Evolutionary conservation across 1,140 invertebrate species (phyloP).

Genomic region (Listronotus oregonensis): DNA sequence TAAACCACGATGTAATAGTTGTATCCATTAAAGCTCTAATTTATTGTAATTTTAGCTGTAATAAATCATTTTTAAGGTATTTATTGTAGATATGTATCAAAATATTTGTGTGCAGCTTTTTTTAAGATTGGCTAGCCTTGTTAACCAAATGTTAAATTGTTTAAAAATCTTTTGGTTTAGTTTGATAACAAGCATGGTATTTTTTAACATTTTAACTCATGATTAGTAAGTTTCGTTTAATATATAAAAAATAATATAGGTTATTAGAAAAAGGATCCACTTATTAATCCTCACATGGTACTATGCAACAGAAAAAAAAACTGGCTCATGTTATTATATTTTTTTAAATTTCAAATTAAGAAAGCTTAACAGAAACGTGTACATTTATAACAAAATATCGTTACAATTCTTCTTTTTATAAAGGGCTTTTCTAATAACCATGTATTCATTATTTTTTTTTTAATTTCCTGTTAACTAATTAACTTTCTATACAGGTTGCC

Average conservation of each 20-base stretch:
- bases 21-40: no score
- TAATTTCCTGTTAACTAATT: neutral
- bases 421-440: no score
- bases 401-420: no score
- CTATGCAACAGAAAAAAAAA: no score
- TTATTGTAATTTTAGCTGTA: no score
- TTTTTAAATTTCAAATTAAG: no score
- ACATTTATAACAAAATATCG: no score
- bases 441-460: neutral
- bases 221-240: neutral
- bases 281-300: no score
- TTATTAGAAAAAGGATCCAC: conserved; percentile 2
- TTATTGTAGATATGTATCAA: neutral
- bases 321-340: no score
- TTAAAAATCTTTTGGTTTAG: neutral
- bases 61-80: neutral
- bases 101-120: conserved; percentile 1
- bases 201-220: neutral
- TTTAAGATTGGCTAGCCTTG: conserved; percentile 3
- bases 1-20: neutral
- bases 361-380: no score
- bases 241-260: neutral
- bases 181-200: conserved; percentile 1
- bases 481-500: conserved; percentile 58
- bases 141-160: conserved; percentile 6